Percentiles rank a stretch among this genome's conserved stretches.
Evolutionary conservation across 2,797 vertebrate genomes (phyloP).

Genomic region (Helostoma temminkii): DNA sequence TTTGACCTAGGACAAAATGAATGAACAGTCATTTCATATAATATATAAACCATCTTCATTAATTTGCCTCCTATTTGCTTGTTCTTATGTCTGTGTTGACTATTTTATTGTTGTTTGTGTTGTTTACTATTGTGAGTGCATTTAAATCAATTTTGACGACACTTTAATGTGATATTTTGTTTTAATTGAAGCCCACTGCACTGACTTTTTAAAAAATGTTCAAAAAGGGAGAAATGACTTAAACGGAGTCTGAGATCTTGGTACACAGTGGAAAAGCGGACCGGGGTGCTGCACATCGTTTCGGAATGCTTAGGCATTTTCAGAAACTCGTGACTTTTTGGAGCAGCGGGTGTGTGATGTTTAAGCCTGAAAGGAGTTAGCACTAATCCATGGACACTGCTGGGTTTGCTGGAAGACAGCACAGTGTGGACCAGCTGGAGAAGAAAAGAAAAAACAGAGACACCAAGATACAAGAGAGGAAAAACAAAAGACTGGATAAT

Average conservation of each 20-base stretch:
- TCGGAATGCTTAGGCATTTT: slow-evolving; percentile 43
- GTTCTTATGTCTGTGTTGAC: too few relatives aligned
- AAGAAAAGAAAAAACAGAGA: neutral
- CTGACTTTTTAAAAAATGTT: too few relatives aligned
- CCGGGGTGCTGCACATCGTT: slow-evolving; percentile 17
- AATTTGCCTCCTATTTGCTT: too few relatives aligned
- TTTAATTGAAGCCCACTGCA: too few relatives aligned
- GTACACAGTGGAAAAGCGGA: neutral
- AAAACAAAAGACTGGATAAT: slow-evolving; percentile 2
- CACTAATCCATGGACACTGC: slow-evolving; percentile 20
- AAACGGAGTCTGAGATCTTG: neutral
- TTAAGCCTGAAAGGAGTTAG: slow-evolving; percentile 44
- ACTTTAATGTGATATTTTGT: too few relatives aligned
- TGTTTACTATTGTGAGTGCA: too few relatives aligned
- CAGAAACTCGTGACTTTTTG: slow-evolving; percentile 40
- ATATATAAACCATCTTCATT: too few relatives aligned
- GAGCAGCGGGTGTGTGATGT: slow-evolving; percentile 23
- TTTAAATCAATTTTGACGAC: too few relatives aligned
- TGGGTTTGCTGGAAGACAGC: slow-evolving; percentile 37
- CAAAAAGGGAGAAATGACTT: neutral
- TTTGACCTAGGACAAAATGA: too few relatives aligned
- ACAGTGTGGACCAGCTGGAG: slow-evolving; percentile 21
- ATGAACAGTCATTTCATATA: too few relatives aligned
- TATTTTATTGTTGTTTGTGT: too few relatives aligned
- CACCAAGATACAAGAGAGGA: neutral